phyloP scores from a whole-genome alignment of 2,113 vertebrate genomes.

The Ibidorhyncha struthersii region DNA sequence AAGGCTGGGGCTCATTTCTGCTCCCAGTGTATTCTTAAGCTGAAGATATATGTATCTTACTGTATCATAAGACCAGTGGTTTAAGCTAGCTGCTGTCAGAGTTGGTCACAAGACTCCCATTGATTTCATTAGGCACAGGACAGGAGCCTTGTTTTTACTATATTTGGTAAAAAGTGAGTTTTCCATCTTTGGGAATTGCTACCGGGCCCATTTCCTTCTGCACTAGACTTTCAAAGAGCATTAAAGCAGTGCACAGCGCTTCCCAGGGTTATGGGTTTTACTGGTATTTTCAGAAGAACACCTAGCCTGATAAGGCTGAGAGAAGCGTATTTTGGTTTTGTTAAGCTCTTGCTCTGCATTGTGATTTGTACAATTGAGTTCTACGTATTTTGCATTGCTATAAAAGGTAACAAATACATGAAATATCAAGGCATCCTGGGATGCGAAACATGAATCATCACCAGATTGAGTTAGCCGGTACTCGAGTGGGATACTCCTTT shows the following conservation, averaged over 20 bases:
- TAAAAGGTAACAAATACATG: conserved; percentile 15
- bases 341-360: background rate
- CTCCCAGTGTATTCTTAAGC: background rate
- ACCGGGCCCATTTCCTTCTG: background rate
- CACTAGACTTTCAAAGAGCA: background rate
- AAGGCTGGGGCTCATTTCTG: background rate
- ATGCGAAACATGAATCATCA: conserved; percentile 26
- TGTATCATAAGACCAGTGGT: background rate
- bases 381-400: background rate
- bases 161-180: background rate
- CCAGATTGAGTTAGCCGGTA: background rate
- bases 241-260: background rate
- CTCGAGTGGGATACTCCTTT: conserved; percentile 34
- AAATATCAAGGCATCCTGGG: background rate
- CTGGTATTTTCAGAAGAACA: background rate
- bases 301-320: background rate
- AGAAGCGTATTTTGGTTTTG: background rate
- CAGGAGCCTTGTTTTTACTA: background rate
- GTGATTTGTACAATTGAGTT: background rate
- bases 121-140: background rate
- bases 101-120: background rate
- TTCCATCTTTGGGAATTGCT: background rate
- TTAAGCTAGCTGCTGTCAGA: background rate
- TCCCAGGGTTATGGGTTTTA: background rate
- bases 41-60: background rate